Conservation (phyloP, 2,113 vertebrate species). For the Chaetodon trifascialis region DNA sequence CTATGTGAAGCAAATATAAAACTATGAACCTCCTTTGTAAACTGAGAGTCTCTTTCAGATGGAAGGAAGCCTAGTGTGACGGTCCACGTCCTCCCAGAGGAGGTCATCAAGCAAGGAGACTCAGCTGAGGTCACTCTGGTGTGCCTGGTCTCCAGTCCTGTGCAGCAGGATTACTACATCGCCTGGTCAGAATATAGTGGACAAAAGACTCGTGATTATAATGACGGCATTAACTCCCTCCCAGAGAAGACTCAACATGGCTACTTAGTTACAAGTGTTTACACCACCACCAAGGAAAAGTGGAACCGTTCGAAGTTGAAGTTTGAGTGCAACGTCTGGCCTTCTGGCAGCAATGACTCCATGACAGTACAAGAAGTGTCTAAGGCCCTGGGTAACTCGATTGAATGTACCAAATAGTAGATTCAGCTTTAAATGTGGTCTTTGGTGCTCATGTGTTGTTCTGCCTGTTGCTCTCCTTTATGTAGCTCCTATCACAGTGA, state of each 20-base stretch:
- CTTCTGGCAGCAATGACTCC: fast-evolving
- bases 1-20: not conserved
- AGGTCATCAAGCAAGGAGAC: fast-evolving
- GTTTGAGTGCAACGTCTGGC: not conserved
- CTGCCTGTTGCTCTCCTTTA: not conserved
- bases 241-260: not conserved
- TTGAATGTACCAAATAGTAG: not conserved
- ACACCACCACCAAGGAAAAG: not conserved
- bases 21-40: not conserved
- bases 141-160: conserved; percentile 45
- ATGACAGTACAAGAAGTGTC: fast-evolving
- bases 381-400: fast-evolving
- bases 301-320: fast-evolving
- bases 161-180: conserved; percentile 30
- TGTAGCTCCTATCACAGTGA: conserved; percentile 14
- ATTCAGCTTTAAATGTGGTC: conserved; percentile 13
- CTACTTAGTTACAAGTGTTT: conserved; percentile 33
- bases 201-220: fast-evolving
- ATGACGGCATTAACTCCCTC: not conserved
- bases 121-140: conserved; percentile 18
- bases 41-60: conserved; percentile 26
- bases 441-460: conserved; percentile 18
- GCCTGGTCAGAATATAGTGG: fast-evolving
- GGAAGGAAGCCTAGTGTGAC: not conserved
- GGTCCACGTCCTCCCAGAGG: not conserved